These are phyloP conservation scores for Aythya baeri DNA, from an alignment of 2,113 vertebrate genomes.

Conservation along the genomic window DNA sequence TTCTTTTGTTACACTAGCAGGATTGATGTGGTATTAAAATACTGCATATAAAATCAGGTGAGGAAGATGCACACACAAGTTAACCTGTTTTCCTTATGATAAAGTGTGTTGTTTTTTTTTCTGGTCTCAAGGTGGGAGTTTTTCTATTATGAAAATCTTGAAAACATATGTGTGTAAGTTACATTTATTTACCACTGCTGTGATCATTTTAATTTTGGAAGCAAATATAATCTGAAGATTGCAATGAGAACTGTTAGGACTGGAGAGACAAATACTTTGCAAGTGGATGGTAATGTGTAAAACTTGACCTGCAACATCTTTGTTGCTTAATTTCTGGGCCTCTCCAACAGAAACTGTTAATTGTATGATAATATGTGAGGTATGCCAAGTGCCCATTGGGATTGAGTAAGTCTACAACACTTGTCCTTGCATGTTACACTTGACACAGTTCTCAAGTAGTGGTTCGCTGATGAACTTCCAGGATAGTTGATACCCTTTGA, in stretches of 20 bases:
- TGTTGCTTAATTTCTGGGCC: not conserved
- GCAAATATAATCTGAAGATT: not conserved
- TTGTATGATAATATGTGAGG: not conserved
- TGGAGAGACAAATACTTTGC: not conserved
- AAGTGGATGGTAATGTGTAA: not conserved
- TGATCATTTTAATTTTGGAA: not conserved
- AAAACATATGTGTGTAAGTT: not conserved
- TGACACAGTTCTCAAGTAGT: accelerated
- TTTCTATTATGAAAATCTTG: not conserved
- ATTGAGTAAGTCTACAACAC: not conserved
- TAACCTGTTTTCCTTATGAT: not conserved
- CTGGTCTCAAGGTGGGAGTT: not conserved
- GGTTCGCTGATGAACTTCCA: not conserved
- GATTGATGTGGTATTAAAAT: not conserved
- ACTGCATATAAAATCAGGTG: not conserved
- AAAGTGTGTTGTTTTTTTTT: not conserved
- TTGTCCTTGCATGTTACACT: not conserved
- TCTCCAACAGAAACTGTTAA: constrained; percentile 7
- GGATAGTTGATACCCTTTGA: not conserved
- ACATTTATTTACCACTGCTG: not conserved
- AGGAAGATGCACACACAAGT: not conserved
- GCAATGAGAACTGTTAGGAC: not conserved
- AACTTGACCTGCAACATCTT: not conserved
- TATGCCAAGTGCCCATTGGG: not conserved
- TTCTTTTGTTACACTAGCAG: not conserved